phyloP scores from a whole-genome alignment of 2,113 vertebrate genomes.

The Mionectes macconnelli region DNA sequence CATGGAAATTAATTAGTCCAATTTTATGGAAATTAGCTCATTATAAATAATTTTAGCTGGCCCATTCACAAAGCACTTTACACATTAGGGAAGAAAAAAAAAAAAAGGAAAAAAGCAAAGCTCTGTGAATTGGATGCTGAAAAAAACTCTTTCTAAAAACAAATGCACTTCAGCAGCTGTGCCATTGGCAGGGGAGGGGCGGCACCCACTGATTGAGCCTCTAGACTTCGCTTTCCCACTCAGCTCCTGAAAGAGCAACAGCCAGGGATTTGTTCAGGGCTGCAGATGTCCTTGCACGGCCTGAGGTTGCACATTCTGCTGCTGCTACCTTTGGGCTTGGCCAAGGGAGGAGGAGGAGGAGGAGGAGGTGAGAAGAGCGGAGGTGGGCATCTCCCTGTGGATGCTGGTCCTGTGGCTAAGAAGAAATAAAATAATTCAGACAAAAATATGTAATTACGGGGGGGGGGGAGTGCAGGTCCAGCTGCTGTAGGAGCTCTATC shows the following conservation, averaged over 20 bases:
- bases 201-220: background rate
- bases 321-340: background rate
- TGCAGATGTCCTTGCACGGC: constrained; percentile 11
- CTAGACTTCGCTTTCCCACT: background rate
- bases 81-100: background rate
- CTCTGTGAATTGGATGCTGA: constrained; percentile 55
- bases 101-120: constrained; percentile 36
- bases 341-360: background rate
- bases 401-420: background rate
- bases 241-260: background rate
- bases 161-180: constrained; percentile 63
- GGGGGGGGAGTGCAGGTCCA: background rate
- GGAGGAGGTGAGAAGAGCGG: background rate
- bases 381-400: background rate
- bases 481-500: background rate
- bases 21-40: constrained; percentile 76
- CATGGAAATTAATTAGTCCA: constrained; percentile 74
- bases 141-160: constrained; percentile 52
- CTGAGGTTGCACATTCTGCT: background rate
- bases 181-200: constrained; percentile 41
- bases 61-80: constrained; percentile 70
- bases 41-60: constrained; percentile 75
- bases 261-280: background rate
- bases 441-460: background rate
- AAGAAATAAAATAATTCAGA: background rate